These are phyloP conservation scores for Neoniphon sammara DNA, from an alignment of 2,797 vertebrate species.

Conservation along the genomic window DNA sequence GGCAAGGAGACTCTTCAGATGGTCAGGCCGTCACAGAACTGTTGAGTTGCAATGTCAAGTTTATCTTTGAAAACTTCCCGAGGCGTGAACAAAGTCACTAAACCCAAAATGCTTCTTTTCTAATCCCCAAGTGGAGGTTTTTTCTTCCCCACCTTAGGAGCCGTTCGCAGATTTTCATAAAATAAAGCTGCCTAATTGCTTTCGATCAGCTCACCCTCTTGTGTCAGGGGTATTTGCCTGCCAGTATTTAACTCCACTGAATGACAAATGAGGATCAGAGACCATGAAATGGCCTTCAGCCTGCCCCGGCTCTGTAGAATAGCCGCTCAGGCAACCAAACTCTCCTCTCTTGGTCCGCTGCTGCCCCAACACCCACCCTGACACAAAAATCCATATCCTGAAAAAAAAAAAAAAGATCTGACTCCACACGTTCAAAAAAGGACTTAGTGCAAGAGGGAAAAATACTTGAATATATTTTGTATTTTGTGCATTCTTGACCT, in stretches of 20 bases:
- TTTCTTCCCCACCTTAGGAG: background rate
- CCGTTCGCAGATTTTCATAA: constrained; percentile 57
- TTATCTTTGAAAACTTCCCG: constrained; percentile 9
- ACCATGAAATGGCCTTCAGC: constrained; percentile 79
- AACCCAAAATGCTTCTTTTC: constrained; percentile 1
- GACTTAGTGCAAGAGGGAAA: constrained; percentile 16
- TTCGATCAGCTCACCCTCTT: constrained; percentile 77
- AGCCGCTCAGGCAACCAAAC: constrained; percentile 17
- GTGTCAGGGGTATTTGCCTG: constrained; percentile 81
- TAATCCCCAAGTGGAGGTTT: constrained; percentile 18
- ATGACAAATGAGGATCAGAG: constrained; percentile 84
- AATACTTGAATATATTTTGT: constrained; percentile 8
- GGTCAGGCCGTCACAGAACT: constrained; percentile 9
- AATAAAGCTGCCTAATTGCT: constrained; percentile 74
- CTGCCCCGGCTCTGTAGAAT: constrained; percentile 27
- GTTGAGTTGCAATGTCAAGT: constrained; percentile 24
- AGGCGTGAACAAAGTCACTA: background rate
- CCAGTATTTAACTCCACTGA: constrained; percentile 80
- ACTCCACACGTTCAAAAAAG: constrained; percentile 51
- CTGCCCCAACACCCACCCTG: constrained; percentile 34
- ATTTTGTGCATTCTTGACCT: constrained; percentile 38
- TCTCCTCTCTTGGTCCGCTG: constrained; percentile 23
- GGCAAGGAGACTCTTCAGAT: constrained; percentile 26
- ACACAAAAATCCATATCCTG: constrained; percentile 73
- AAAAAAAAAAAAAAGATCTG: constrained; percentile 38